Evolutionary conservation across 2,888 invertebrate species (phyloP).

Genomic region (Micropterix aruncella): DNA sequence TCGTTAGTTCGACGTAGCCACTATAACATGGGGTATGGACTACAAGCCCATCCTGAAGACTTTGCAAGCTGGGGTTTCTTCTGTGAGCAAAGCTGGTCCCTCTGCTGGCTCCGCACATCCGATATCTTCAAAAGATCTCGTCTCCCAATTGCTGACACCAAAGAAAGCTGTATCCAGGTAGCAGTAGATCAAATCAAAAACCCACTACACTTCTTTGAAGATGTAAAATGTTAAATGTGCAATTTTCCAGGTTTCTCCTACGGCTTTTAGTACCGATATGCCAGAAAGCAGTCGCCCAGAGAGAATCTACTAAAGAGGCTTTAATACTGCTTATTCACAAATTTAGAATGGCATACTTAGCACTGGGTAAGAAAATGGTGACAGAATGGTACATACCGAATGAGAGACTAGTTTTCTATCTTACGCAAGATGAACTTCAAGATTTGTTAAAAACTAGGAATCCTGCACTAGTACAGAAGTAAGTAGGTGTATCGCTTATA

Average conservation of each 20-base stretch:
- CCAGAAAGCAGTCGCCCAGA: slow-evolving; percentile 41
- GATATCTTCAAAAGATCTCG: slow-evolving; percentile 28
- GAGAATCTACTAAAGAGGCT: slow-evolving; percentile 55
- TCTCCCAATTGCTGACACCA: slow-evolving; percentile 34
- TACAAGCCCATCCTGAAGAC: slow-evolving; percentile 45
- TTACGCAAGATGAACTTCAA: slow-evolving; percentile 51
- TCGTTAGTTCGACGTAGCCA: slow-evolving; percentile 48
- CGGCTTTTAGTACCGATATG: slow-evolving; percentile 45
- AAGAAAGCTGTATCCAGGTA: slow-evolving; percentile 32
- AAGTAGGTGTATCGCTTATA: too few relatives aligned
- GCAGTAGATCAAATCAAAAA: too few relatives aligned
- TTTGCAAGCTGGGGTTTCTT: slow-evolving; percentile 36
- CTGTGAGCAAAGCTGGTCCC: slow-evolving; percentile 5
- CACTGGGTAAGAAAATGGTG: slow-evolving; percentile 42
- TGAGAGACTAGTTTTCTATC: slow-evolving; percentile 47
- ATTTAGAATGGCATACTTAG: slow-evolving; percentile 40
- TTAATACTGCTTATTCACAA: slow-evolving; percentile 39
- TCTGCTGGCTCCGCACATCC: slow-evolving; percentile 15
- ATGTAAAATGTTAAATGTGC: too few relatives aligned
- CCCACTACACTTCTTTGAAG: too few relatives aligned
- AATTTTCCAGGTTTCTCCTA: slow-evolving; percentile 39
- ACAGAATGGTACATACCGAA: slow-evolving; percentile 49
- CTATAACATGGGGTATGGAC: slow-evolving; percentile 51
- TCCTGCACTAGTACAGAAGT: slow-evolving; percentile 47
- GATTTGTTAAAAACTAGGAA: slow-evolving; percentile 36